phyloP scores from a whole-genome alignment of 1,140 invertebrate genomes.

The Cydia amplana region DNA sequence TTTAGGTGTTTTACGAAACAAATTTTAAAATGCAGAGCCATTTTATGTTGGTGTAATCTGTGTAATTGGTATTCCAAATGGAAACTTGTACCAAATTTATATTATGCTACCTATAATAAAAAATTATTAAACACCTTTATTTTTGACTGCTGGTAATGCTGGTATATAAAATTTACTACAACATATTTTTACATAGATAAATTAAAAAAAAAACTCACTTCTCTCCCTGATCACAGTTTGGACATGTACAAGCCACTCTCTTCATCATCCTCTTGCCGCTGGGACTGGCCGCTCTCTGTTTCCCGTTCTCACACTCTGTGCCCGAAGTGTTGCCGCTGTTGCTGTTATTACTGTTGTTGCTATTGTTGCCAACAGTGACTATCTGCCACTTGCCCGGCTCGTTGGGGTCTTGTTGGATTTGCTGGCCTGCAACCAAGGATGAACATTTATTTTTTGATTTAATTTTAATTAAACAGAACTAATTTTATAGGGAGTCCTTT shows the following conservation, averaged over 20 bases:
- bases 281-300: constrained; percentile 55
- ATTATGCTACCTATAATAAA: too few relatives aligned
- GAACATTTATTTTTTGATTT: not conserved
- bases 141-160: too few relatives aligned
- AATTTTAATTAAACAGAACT: not conserved
- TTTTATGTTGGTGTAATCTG: too few relatives aligned
- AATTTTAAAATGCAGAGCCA: too few relatives aligned
- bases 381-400: constrained; percentile 92
- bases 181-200: too few relatives aligned
- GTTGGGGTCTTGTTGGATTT: constrained; percentile 87
- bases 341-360: constrained; percentile 47
- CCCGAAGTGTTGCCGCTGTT: constrained; percentile 39
- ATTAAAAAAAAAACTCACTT: constrained; percentile 73
- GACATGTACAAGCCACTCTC: constrained; percentile 97
- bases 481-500: too few relatives aligned
- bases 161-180: too few relatives aligned
- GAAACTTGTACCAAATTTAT: too few relatives aligned
- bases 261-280: constrained; percentile 75
- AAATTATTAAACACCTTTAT: too few relatives aligned
- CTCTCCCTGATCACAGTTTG: constrained; percentile 95
- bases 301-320: constrained; percentile 64
- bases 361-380: constrained; percentile 80
- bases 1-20: too few relatives aligned
- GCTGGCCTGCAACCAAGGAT: constrained; percentile 70
- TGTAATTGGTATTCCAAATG: too few relatives aligned